A percentile compares a stretch with the other conserved stretches of the same genome.
Conservation (phyloP, 2,888 invertebrate species). For the Drosophila prostipennis region DNA sequence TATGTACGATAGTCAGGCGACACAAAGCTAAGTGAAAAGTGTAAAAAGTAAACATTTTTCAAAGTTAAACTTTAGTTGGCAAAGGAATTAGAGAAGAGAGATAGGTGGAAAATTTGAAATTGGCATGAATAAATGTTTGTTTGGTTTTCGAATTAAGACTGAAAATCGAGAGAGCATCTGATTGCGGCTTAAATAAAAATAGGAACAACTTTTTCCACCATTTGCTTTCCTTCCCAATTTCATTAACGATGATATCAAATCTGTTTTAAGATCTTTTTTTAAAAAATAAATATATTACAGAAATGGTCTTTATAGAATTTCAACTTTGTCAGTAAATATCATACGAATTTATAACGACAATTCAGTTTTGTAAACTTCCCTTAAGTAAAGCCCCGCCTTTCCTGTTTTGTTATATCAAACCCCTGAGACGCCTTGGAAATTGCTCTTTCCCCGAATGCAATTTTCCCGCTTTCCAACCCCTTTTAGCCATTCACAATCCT, state of each 20-base stretch:
- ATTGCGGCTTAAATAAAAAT: background rate
- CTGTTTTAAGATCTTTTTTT: no score
- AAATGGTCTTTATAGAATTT: no score
- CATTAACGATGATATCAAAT: no score
- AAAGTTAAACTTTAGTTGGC: slow-evolving; percentile 21
- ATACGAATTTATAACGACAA: no score
- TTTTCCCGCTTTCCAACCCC: background rate
- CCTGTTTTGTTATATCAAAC: background rate
- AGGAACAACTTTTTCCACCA: background rate
- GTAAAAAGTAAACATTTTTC: slow-evolving; percentile 40
- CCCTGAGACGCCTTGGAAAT: background rate
- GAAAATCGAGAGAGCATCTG: background rate
- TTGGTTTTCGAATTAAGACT: background rate
- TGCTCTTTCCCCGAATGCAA: background rate
- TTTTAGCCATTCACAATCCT: slow-evolving; percentile 6
- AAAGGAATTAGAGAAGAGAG: slow-evolving; percentile 9
- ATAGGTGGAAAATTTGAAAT: slow-evolving; percentile 10
- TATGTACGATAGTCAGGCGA: slow-evolving; percentile 39
- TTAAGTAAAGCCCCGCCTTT: background rate
- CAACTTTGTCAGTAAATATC: no score
- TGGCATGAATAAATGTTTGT: slow-evolving; percentile 6
- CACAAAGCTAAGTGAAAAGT: slow-evolving; percentile 45
- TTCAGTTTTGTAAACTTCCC: background rate
- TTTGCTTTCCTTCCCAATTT: no score
- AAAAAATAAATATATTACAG: no score